These are phyloP conservation scores for Agrochola macilenta DNA, from an alignment of 2,888 invertebrate species.

Conservation along the genomic window DNA sequence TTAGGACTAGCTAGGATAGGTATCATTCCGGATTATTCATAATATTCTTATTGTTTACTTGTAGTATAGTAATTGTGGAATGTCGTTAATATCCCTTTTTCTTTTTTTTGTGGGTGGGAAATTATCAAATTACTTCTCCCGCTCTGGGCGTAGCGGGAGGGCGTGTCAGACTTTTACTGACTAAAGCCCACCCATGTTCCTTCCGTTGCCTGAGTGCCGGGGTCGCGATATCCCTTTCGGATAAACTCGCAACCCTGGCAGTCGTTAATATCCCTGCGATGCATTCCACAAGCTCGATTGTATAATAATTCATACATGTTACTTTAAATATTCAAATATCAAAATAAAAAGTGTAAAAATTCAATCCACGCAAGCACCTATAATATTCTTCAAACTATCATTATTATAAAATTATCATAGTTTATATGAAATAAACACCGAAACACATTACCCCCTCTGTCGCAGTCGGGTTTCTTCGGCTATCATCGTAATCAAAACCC, in stretches of 20 bases:
- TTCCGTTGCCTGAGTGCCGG: too few species aligned
- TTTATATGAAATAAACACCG: constrained; percentile 67
- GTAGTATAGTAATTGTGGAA: background rate
- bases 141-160: too few species aligned
- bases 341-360: constrained; percentile 37
- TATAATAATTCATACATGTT: background rate
- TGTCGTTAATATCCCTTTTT: background rate
- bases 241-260: too few species aligned
- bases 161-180: too few species aligned
- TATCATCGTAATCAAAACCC: constrained; percentile 65
- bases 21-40: too few species aligned
- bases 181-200: too few species aligned
- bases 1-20: too few species aligned
- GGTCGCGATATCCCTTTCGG: too few species aligned
- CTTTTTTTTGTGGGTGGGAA: too few species aligned
- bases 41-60: background rate
- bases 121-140: too few species aligned
- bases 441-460: constrained; percentile 59
- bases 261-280: too few species aligned
- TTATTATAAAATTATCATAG: constrained; percentile 67
- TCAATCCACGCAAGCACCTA: constrained; percentile 37
- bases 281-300: background rate
- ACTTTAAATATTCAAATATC: constrained; percentile 9
- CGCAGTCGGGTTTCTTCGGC: constrained; percentile 50
- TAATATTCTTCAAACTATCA: constrained; percentile 41